Evolutionary conservation across 2,888 invertebrate species (phyloP).

Genomic region (Eurytoma californica): DNA sequence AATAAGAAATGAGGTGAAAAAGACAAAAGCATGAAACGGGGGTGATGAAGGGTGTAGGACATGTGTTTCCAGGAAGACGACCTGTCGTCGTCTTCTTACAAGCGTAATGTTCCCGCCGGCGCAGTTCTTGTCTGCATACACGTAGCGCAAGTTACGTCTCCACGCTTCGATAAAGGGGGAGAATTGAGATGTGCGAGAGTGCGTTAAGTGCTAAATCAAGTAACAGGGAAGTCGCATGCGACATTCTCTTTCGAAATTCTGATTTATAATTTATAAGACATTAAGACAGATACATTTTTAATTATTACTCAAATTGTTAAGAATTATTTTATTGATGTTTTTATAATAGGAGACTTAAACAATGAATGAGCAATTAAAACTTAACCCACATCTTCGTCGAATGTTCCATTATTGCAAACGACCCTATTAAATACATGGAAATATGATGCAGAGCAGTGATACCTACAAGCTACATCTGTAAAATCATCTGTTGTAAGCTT

Average conservation of each 20-base stretch:
- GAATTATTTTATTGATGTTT: no score
- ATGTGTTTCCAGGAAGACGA: slow-evolving; percentile 71
- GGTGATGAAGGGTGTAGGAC: slow-evolving; percentile 57
- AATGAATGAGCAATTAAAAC: no score
- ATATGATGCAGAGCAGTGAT: no score
- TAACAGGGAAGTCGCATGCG: background rate
- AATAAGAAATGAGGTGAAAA: background rate
- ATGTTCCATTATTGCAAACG: no score
- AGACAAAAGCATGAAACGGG: slow-evolving; percentile 36
- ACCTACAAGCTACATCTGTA: no score
- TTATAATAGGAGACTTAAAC: no score
- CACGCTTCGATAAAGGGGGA: slow-evolving; percentile 28
- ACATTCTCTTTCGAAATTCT: background rate
- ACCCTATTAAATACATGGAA: no score
- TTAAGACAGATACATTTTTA: no score
- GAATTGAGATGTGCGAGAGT: background rate
- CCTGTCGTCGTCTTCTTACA: slow-evolving; percentile 63
- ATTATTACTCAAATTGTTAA: no score
- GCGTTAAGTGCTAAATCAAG: slow-evolving; percentile 41
- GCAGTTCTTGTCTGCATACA: slow-evolving; percentile 25
- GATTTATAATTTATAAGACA: no score
- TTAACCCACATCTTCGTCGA: no score
- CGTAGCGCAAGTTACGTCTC: background rate
- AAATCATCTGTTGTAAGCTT: no score
- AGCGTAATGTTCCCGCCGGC: slow-evolving; percentile 36